phyloP scores from a whole-genome alignment of 64 coral and sea anemone species.

The Porites australiensis region DNA sequence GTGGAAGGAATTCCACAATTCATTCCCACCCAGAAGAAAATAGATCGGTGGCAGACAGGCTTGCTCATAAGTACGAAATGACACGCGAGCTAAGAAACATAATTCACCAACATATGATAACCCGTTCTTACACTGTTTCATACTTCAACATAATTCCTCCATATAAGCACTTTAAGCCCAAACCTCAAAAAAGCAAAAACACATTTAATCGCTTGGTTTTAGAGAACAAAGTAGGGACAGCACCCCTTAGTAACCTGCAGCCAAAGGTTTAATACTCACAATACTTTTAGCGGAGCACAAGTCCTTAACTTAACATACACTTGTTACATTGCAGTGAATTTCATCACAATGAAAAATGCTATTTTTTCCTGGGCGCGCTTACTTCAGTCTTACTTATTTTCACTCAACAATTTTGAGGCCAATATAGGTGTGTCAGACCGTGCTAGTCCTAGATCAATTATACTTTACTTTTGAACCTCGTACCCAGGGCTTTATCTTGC shows the following conservation, averaged over 20 bases:
- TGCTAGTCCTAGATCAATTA: no score
- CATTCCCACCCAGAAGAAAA: conserved; percentile 51
- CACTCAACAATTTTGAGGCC: no score
- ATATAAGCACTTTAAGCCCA: conserved; percentile 69
- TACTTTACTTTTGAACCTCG: no score
- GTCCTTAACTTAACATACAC: no score
- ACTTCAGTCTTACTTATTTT: no score
- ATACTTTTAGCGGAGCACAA: no score
- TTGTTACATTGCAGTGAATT: no score
- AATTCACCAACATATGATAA: conserved; percentile 83
- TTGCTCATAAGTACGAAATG: conserved; percentile 78
- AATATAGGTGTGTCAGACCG: no score
- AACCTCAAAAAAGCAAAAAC: conserved; percentile 66
- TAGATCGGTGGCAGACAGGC: conserved; percentile 57
- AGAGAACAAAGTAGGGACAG: conserved; percentile 73
- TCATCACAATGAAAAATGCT: no score
- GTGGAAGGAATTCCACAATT: not conserved
- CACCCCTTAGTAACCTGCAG: conserved; percentile 62
- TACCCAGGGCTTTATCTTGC: no score
- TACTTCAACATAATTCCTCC: conserved; percentile 81
- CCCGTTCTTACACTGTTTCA: conserved; percentile 77
- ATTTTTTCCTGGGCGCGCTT: no score
- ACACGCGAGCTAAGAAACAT: conserved; percentile 80
- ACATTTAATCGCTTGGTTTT: conserved; percentile 78
- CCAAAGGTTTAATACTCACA: not conserved